Percentiles rank a stretch among this genome's conserved stretches.
These are phyloP conservation scores for Rhingia rostrata DNA, from an alignment of 2,888 invertebrate species.

Conservation along the genomic window DNA sequence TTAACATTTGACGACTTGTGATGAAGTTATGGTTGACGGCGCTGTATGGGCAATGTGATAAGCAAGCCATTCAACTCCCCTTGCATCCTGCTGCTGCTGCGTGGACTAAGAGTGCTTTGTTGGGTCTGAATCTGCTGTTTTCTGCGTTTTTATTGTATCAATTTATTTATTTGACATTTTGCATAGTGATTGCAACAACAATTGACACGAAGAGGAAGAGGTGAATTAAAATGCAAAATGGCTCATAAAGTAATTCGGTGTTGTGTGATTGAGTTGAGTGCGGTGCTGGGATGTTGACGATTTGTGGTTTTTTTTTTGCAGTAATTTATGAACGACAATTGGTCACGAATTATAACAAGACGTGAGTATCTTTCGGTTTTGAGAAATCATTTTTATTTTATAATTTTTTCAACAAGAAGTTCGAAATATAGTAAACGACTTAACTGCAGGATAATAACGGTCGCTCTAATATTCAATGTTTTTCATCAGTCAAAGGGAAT, in stretches of 20 bases:
- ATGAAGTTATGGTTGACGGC: conserved; percentile 60
- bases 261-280: conserved; percentile 6
- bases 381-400: background rate
- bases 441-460: no score
- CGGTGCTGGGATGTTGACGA: background rate
- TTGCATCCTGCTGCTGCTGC: background rate
- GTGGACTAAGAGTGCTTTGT: background rate
- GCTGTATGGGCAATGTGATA: conserved; percentile 20
- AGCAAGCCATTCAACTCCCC: background rate
- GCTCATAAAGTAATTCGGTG: conserved; percentile 24
- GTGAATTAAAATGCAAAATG: conserved; percentile 54
- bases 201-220: conserved; percentile 48
- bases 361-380: background rate
- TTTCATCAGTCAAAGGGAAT: no score
- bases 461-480: no score
- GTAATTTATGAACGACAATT: conserved; percentile 10
- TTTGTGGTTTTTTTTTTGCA: background rate
- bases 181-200: conserved; percentile 33
- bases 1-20: conserved; percentile 57
- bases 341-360: background rate
- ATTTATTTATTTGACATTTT: conserved; percentile 53
- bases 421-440: no score
- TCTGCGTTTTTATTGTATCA: conserved; percentile 27
- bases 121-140: background rate
- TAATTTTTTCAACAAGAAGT: no score